Evolutionary conservation across 2,113 vertebrate species (phyloP).

Genomic region (Ariopsis seemanni): DNA sequence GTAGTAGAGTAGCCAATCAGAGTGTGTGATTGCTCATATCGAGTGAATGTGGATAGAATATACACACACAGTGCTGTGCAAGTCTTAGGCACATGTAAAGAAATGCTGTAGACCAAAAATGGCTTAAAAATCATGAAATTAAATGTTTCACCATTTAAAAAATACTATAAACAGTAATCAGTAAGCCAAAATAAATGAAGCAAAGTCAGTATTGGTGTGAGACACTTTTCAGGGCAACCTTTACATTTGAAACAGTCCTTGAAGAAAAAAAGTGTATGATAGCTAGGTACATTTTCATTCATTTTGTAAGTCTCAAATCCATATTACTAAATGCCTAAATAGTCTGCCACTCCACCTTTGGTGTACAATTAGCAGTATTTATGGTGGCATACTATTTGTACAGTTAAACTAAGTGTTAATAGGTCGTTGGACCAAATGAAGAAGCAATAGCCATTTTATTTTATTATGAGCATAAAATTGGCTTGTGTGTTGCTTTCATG

Average conservation of each 20-base stretch:
- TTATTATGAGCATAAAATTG: background rate
- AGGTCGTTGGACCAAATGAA: background rate
- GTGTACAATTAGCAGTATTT: background rate
- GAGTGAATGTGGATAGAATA: too few species aligned
- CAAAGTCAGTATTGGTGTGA: too few species aligned
- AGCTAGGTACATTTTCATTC: background rate
- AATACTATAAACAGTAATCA: too few species aligned
- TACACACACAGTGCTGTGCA: too few species aligned
- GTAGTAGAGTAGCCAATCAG: too few species aligned
- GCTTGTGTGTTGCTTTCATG: background rate
- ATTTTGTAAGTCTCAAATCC: background rate
- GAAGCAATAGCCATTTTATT: background rate
- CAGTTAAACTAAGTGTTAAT: background rate
- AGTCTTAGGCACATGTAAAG: too few species aligned
- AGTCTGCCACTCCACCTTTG: background rate
- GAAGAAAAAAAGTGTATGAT: background rate
- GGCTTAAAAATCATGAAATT: too few species aligned
- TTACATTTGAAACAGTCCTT: background rate
- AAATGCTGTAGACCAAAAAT: too few species aligned
- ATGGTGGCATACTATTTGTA: background rate
- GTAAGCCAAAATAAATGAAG: too few species aligned
- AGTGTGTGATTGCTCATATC: too few species aligned
- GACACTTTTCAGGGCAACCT: background rate
- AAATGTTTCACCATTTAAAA: too few species aligned
- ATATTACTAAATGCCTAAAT: background rate